Evolutionary conservation across 2,113 vertebrate genomes (phyloP), one percentile per base, ranked within the genome.

Genomic region (Indicator indicator): DNA sequence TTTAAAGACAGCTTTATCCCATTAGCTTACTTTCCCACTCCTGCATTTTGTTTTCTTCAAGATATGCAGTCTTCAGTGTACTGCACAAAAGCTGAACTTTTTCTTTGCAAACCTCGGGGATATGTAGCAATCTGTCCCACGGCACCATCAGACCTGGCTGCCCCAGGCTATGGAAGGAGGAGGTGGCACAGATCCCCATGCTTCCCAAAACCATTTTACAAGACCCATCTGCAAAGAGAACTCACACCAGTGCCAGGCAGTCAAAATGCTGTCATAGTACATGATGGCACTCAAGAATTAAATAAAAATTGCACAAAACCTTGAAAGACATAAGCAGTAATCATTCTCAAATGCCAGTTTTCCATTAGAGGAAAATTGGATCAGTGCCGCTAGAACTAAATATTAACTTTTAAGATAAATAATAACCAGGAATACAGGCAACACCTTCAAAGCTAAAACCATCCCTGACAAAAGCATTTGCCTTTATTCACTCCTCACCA

Each of bases 371-470:
- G 6, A 88, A 83, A 96, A 96, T 17, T 90, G 95, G 88, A 94
- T 91, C 75, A 50, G 84, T 80, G 96, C 83, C 26, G 70, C 63
- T 95, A 97, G 90, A 96, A 95, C 85, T 96, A 96, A 97, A 93
- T 71, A 96, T 94, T 96, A 97, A 96, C 97, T 96, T 97, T 93
- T 93, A 94, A 92, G 94, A 95, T 85, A 96, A 97, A 96, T 96
- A 96, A 92, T 83, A 95, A 97, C 83, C 65, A 96, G 89, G 84
- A 96, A 90, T 97, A 92, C 26, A 69, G 65, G 69, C 20, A 69
- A 82, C 50, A 19, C 4, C 2, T 8, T 86, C 40, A 82, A 78
- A 81, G 50, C 14, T 56, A 92, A 95, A 94, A 58, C 6, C 33
- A 55, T 77, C 83, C 68, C 20, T 56, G 67, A 88, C 26, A 70